Percentiles rank a stretch among this genome's conserved stretches.
Evolutionary conservation across 1,140 invertebrate species (phyloP).

Genomic region (Muscidifurax raptorellus): DNA sequence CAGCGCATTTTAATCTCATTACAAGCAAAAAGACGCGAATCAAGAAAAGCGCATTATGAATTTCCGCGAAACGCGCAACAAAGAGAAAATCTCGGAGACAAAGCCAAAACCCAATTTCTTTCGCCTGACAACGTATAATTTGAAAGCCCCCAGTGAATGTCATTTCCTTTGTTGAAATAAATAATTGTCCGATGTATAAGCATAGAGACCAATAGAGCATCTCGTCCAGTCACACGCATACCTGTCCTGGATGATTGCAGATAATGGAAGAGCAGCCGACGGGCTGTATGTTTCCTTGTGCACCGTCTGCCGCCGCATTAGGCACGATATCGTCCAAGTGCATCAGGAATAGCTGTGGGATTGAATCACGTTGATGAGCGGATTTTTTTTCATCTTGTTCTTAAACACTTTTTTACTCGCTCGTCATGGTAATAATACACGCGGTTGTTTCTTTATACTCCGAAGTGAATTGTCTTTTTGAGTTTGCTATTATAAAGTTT

Average conservation of each 20-base stretch:
- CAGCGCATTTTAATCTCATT: neutral
- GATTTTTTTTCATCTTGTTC: neutral
- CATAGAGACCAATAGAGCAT: neutral
- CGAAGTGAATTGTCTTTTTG: no score
- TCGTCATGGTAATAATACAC: neutral
- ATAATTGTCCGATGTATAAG: conserved; percentile 6
- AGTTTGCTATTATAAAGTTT: no score
- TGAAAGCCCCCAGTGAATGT: neutral
- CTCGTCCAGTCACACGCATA: conserved; percentile 53
- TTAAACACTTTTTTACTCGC: neutral
- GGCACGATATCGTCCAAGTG: conserved; percentile 88
- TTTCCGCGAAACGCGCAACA: neutral
- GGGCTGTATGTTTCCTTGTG: conserved; percentile 75
- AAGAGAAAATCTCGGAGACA: neutral
- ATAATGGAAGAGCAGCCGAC: conserved; percentile 87
- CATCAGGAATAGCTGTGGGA: conserved; percentile 84
- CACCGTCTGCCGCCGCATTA: conserved; percentile 75
- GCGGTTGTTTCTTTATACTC: no score
- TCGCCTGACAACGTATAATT: neutral
- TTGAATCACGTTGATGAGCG: neutral
- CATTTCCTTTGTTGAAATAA: conserved; percentile 21
- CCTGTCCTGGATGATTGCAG: conserved; percentile 81
- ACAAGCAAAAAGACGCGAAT: neutral
- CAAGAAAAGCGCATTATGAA: neutral
- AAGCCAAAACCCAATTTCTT: neutral